Percentiles rank a stretch among this genome's conserved stretches.
phyloP scores from a whole-genome alignment of 2,797 vertebrate genomes.

The Pipistrellus kuhlii region DNA sequence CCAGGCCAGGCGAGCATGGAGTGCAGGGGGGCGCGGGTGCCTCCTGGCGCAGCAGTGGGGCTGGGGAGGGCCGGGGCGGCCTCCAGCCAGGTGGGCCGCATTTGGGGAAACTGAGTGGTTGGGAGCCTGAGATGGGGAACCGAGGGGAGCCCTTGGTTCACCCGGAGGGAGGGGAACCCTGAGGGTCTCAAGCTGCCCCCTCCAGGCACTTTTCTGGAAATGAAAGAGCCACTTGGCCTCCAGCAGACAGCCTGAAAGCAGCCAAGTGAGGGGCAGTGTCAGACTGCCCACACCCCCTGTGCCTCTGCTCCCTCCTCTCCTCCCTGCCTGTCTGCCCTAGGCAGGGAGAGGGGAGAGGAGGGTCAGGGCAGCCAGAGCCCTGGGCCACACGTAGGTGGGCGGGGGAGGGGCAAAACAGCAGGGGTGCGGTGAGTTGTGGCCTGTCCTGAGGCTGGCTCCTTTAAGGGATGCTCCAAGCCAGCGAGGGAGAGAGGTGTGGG shows the following conservation, averaged over 20 bases:
- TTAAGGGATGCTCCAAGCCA: accelerated
- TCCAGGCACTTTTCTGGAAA: background rate
- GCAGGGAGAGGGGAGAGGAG: background rate
- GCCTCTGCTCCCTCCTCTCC: background rate
- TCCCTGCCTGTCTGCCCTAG: background rate
- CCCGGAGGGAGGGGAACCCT: background rate
- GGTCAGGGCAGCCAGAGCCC: background rate
- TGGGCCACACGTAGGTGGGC: background rate
- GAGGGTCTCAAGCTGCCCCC: background rate
- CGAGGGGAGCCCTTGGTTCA: accelerated
- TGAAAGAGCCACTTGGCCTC: background rate
- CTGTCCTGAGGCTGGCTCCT: background rate
- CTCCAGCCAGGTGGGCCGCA: background rate
- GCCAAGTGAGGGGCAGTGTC: too few species aligned
- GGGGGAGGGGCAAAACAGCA: background rate
- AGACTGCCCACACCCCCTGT: background rate
- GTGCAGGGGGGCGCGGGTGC: background rate
- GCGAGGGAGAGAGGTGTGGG: background rate
- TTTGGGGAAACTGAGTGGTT: background rate
- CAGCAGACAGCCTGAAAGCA: background rate
- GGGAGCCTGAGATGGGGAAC: background rate
- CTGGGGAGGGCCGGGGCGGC: accelerated
- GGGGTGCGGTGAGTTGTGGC: accelerated
- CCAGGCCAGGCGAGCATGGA: background rate
- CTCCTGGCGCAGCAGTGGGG: background rate